Conservation (phyloP, 2,113 vertebrate species). For the Stegostoma tigrinum region DNA sequence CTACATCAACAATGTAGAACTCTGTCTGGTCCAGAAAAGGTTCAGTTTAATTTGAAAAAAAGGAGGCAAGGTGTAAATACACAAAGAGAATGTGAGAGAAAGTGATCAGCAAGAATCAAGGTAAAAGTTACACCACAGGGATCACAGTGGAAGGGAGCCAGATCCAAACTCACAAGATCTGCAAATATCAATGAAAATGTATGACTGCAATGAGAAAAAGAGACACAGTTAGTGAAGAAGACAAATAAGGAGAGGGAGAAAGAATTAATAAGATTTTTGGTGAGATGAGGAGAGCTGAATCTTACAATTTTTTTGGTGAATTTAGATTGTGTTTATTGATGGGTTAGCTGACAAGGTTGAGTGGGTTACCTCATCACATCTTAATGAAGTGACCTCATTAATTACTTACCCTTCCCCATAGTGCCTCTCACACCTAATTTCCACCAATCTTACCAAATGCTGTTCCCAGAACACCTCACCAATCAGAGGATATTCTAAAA, state of each 20-base stretch:
- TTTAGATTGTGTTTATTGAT: no score
- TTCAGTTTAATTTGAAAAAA: background rate
- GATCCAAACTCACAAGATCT: background rate
- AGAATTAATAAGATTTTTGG: background rate
- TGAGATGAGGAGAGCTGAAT: background rate
- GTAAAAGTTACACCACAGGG: background rate
- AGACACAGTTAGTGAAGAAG: background rate
- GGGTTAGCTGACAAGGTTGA: no score
- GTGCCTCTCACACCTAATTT: no score
- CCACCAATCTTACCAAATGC: no score
- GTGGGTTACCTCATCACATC: no score
- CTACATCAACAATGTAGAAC: background rate
- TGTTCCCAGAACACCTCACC: no score
- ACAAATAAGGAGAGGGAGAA: background rate
- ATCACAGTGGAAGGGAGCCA: background rate
- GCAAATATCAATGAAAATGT: background rate
- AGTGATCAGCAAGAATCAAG: background rate
- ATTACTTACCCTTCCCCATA: no score
- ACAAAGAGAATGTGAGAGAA: background rate
- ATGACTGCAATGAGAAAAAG: background rate
- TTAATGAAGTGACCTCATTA: no score
- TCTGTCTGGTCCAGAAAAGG: background rate
- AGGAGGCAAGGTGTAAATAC: background rate
- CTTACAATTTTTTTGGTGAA: no score
- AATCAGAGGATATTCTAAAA: no score